Evolutionary conservation across 2,888 invertebrate species (phyloP).

Genomic region (Aphodius sticticus): DNA sequence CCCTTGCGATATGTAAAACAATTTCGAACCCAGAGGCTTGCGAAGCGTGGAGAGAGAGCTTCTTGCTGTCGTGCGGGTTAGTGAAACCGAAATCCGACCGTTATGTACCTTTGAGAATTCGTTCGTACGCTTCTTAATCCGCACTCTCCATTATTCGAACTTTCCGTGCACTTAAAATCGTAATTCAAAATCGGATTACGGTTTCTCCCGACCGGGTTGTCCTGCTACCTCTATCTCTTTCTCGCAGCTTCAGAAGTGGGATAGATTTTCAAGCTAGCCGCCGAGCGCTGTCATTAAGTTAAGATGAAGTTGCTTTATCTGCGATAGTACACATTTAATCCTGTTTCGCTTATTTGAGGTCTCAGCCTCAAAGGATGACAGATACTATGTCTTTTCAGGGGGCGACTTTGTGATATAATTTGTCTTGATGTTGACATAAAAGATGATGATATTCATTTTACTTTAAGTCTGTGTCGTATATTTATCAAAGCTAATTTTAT

Average conservation of each 20-base stretch:
- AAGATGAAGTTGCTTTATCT: neutral
- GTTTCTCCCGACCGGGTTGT: neutral
- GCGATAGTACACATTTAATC: neutral
- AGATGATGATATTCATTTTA: neutral
- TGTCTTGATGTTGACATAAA: neutral
- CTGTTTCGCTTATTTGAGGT: neutral
- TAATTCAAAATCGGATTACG: neutral
- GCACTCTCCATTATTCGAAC: neutral
- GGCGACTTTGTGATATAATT: neutral
- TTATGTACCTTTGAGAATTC: neutral
- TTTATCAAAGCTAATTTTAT: no score
- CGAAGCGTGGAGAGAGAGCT: neutral
- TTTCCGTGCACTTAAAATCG: neutral
- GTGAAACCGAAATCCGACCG: neutral
- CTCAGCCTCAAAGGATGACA: neutral
- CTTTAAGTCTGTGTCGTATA: no score
- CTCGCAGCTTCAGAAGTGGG: neutral
- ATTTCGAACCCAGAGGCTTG: neutral
- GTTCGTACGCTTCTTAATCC: neutral
- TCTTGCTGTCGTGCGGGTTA: neutral
- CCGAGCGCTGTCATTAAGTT: neutral
- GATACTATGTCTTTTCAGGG: neutral
- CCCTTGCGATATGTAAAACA: constrained; percentile 4
- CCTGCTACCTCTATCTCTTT: no score
- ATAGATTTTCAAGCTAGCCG: neutral